phyloP scores from a whole-genome alignment of 2,797 vertebrate genomes.

The Avahi laniger region DNA sequence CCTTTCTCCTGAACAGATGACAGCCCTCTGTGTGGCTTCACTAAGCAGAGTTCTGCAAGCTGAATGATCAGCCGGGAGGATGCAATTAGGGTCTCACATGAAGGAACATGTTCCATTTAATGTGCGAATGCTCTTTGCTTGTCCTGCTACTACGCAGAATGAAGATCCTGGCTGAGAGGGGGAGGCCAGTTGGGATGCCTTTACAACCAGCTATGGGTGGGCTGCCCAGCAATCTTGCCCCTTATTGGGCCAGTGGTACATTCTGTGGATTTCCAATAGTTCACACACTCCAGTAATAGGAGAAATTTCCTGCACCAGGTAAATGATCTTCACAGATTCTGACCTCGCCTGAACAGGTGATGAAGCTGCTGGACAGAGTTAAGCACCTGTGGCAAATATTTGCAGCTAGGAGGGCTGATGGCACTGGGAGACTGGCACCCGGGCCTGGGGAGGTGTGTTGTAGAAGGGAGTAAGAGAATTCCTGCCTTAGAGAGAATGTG shows the following conservation, averaged over 20 bases:
- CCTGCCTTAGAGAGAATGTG: not conserved
- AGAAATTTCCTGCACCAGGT: not conserved
- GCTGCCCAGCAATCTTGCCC: not conserved
- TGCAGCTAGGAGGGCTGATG: not conserved
- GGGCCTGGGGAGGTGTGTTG: not conserved
- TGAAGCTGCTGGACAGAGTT: constrained; percentile 44
- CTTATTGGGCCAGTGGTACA: not conserved
- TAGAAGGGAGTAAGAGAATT: not conserved
- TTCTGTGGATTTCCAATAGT: not conserved
- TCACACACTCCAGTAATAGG: not conserved
- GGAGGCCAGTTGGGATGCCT: rapidly evolving
- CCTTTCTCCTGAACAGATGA: not conserved
- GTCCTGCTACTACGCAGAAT: not conserved
- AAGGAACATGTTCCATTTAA: not conserved
- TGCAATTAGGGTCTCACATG: not conserved
- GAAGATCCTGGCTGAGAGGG: not conserved
- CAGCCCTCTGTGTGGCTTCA: not conserved
- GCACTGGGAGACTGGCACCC: not conserved
- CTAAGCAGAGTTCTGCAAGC: not conserved
- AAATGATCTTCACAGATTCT: not conserved
- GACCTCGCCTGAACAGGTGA: not conserved
- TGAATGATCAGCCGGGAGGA: not conserved
- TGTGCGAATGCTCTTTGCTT: not conserved
- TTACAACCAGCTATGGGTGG: not conserved
- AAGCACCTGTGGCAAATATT: not conserved